Base-by-base conservation (phyloP, 2,888 invertebrate genomes). In the Gordius sp. region DNA sequence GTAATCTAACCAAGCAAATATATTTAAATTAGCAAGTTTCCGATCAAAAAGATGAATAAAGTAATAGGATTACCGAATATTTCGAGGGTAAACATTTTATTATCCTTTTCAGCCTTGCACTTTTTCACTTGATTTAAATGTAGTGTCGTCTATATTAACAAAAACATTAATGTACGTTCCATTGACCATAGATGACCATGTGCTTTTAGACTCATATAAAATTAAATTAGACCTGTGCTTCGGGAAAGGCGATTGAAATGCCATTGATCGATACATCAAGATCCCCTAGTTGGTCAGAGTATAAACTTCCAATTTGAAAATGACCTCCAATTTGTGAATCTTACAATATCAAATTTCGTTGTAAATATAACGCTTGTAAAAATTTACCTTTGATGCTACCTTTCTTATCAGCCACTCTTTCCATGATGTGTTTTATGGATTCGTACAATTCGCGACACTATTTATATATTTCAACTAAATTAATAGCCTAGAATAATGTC, bases 371-470 rank as follows among this genome's bases (percentile, higher is more conserved):
- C 8, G 39, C n/a, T 33, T n/a, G n/a, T 33, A 33, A 33, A 33
- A n/a, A 33, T 33, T 33, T 8, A 13, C 39, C 47, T 20, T 47
- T 47, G 8, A 4, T 47, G 47, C 20, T 20, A n/a, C 39, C 39
- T 18, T 8, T 8, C 20, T 47, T 13, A 20, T 4, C 23, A 13
- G 47, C 47, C 4, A 47, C 20, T 23, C 23, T 47, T 71, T 93
- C 93, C 89, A 99, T 97, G 16, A 93, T 83, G 64, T 89, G 84
- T 71, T 99, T 97, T 66, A 99, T 89, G 70, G 86, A 85, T 72
- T 87, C 86, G 72, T 97, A 99, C 59, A 99, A 75, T 66, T 91
- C 86, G 72, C 87, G 85, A 71, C 93, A 93, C 91, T 93, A 72
- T 74, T 72, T 59, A 58, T 54, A 52, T 25, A 56, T 56, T 59